These are phyloP conservation scores for Ardeotis arabs DNA, from an alignment of 2,113 vertebrate species.

Conservation along the genomic window DNA sequence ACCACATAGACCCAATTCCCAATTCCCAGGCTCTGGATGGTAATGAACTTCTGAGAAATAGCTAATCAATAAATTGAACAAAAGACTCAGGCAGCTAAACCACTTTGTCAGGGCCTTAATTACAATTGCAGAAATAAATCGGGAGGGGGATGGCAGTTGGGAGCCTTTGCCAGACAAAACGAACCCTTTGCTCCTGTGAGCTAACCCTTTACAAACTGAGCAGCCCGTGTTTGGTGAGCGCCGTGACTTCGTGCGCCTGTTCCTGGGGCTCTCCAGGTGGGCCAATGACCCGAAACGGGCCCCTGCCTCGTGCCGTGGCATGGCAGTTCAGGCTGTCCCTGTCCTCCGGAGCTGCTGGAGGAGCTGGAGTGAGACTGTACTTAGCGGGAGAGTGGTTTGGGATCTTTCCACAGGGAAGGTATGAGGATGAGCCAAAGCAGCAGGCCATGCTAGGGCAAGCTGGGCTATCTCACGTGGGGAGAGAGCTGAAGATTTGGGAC, in stretches of 20 bases:
- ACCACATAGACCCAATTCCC: constrained; percentile 64
- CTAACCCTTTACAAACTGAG: constrained; percentile 31
- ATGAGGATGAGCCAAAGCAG: background rate
- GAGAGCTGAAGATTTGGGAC: background rate
- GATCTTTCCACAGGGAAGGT: background rate
- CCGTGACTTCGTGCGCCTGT: rapidly evolving
- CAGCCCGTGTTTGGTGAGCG: background rate
- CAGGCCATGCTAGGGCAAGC: background rate
- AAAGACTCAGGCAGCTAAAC: constrained; percentile 66
- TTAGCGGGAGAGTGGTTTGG: background rate
- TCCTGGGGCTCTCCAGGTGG: background rate
- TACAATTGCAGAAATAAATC: constrained; percentile 73
- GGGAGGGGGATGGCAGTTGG: constrained; percentile 7
- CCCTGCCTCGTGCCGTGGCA: background rate
- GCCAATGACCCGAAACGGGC: rapidly evolving
- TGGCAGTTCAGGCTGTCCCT: background rate
- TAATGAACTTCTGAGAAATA: constrained; percentile 81
- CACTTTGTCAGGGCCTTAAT: constrained; percentile 72
- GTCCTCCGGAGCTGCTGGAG: background rate
- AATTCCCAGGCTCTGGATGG: constrained; percentile 66
- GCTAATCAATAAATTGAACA: constrained; percentile 81
- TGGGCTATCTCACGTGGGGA: background rate
- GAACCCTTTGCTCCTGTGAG: constrained; percentile 28
- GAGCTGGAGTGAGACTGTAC: background rate
- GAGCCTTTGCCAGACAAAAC: constrained; percentile 60